Conservation (phyloP, 2,888 invertebrate species). For the Agonopterix heracliana region DNA sequence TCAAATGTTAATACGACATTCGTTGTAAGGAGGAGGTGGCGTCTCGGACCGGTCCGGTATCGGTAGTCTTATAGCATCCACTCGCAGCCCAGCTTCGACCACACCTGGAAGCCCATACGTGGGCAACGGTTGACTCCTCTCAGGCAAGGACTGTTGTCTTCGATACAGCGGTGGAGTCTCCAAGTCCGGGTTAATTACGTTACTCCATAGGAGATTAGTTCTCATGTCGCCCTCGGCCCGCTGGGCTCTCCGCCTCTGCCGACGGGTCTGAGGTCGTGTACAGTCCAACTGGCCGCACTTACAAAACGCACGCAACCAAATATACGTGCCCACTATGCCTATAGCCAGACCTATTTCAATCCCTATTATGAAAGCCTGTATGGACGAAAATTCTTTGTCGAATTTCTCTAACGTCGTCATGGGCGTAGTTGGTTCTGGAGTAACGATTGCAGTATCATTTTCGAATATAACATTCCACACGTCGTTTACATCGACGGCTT, state of each 20-base stretch:
- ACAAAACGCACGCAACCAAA: slow-evolving; percentile 58
- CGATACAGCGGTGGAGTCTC: slow-evolving; percentile 61
- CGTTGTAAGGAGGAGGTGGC: slow-evolving; percentile 66
- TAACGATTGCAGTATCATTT: slow-evolving; percentile 27
- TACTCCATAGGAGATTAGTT: slow-evolving; percentile 56
- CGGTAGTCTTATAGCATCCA: slow-evolving; percentile 47
- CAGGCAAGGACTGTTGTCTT: slow-evolving; percentile 48
- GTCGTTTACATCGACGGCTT: slow-evolving; percentile 50
- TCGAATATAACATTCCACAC: slow-evolving; percentile 57
- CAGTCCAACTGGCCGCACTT: slow-evolving; percentile 41
- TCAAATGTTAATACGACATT: slow-evolving; percentile 42
- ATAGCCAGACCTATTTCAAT: slow-evolving; percentile 59
- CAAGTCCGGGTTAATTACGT: slow-evolving; percentile 45
- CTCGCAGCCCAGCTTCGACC: slow-evolving; percentile 36
- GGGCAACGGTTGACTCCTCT: slow-evolving; percentile 35
- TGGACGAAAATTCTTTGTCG: slow-evolving; percentile 58
- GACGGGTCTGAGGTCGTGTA: slow-evolving; percentile 30
- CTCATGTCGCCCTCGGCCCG: slow-evolving; percentile 53
- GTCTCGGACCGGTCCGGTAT: slow-evolving; percentile 51
- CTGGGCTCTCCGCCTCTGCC: slow-evolving; percentile 36
- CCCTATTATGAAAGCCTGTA: slow-evolving; percentile 62
- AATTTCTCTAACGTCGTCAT: slow-evolving; percentile 55
- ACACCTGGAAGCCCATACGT: slow-evolving; percentile 40
- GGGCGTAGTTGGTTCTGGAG: slow-evolving; percentile 23
- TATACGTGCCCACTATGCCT: slow-evolving; percentile 60